Conservation (phyloP, 1,140 invertebrate genomes). For the Thaumatotibia leucotreta region DNA sequence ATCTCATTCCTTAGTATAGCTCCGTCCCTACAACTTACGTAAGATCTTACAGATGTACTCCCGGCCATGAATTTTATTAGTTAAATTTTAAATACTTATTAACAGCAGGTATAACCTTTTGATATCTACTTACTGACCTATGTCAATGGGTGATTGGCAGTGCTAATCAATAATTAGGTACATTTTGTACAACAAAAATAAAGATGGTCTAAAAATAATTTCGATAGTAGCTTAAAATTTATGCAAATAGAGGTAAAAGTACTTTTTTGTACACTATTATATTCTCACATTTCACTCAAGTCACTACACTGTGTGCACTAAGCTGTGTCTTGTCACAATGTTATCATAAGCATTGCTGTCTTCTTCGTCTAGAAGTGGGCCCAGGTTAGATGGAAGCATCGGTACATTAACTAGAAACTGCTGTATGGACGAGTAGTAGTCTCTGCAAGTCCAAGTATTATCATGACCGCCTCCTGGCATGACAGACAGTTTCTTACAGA, state of each 20-base stretch:
- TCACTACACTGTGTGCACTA: constrained; percentile 38
- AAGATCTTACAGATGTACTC: too few relatives aligned
- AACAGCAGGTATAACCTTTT: too few relatives aligned
- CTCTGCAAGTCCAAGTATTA: constrained; percentile 85
- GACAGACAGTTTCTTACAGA: constrained; percentile 83
- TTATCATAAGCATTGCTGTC: constrained; percentile 18
- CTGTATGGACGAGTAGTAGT: constrained; percentile 57
- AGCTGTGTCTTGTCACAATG: constrained; percentile 22
- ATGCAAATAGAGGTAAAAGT: constrained; percentile 5
- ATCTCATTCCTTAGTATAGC: too few relatives aligned
- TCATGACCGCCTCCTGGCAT: constrained; percentile 90
- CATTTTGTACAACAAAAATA: not conserved
- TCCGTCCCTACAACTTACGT: too few relatives aligned
- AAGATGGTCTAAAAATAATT: not conserved
- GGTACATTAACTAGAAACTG: constrained; percentile 55
- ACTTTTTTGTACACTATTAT: constrained; percentile 7
- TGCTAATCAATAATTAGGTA: not conserved
- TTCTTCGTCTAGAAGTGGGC: constrained; percentile 32
- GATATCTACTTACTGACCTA: too few relatives aligned
- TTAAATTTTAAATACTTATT: too few relatives aligned
- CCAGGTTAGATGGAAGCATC: constrained; percentile 29
- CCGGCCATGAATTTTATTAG: too few relatives aligned
- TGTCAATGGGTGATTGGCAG: not conserved
- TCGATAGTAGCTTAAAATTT: not conserved
- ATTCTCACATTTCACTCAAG: constrained; percentile 2